A percentile compares a stretch with the other conserved stretches of the same genome.
Evolutionary conservation across 2,113 vertebrate genomes (phyloP).

Genomic region (Indri indri): DNA sequence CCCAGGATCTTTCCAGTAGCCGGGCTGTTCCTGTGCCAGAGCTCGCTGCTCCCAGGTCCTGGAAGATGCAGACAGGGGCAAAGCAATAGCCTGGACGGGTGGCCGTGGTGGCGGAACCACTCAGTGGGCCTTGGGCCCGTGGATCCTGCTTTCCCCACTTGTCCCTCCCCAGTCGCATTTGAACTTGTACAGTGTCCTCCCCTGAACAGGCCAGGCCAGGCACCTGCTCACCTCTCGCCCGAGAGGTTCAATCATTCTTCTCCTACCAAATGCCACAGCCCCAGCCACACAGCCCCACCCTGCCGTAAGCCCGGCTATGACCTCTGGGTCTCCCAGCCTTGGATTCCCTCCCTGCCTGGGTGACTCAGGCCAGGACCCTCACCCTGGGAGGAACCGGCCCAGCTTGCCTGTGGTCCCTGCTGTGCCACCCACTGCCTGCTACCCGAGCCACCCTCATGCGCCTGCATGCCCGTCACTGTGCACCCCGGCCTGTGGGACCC

Average conservation of each 20-base stretch:
- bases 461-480: not conserved
- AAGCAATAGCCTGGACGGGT: not conserved
- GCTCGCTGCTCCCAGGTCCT: not conserved
- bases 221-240: not conserved
- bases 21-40: not conserved
- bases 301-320: not conserved
- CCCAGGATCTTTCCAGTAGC: not conserved
- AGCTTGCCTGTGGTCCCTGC: not conserved
- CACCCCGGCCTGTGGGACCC: not conserved
- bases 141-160: not conserved
- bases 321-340: not conserved
- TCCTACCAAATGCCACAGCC: not conserved
- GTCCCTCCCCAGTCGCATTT: not conserved
- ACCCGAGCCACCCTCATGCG: not conserved
- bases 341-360: not conserved
- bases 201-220: not conserved
- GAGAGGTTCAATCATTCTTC: not conserved
- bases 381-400: slow-evolving; percentile 11
- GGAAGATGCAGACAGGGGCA: not conserved
- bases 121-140: not conserved
- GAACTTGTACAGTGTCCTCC: not conserved
- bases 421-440: not conserved
- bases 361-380: not conserved
- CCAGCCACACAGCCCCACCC: not conserved
- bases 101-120: not conserved